Percentiles rank a stretch among this genome's conserved stretches.
Conservation (phyloP, 2,797 vertebrate genomes). For the Crenichthys baileyi region DNA sequence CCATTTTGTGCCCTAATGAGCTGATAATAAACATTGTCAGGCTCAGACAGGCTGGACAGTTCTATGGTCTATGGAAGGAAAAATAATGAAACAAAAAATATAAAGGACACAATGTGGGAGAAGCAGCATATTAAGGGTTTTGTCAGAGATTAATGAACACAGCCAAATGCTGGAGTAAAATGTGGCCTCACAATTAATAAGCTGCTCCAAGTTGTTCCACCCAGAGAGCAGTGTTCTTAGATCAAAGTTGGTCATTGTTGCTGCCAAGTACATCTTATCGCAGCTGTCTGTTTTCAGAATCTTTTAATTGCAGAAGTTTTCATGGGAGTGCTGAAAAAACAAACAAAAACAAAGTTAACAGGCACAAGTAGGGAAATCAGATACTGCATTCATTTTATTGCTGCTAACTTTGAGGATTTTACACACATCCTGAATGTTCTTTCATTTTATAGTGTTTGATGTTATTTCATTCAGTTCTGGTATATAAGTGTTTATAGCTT, state of each 20-base stretch:
- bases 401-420: constrained; percentile 52
- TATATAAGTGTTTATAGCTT: not conserved
- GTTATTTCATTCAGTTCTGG: not conserved
- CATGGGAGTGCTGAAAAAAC: constrained; percentile 71
- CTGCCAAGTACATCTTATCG: constrained; percentile 80
- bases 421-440: constrained; percentile 10
- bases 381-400: constrained; percentile 42
- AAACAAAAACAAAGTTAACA: constrained; percentile 60
- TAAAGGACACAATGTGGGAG: constrained; percentile 18
- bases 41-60: constrained; percentile 16
- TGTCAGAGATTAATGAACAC: constrained; percentile 59
- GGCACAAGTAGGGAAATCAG: constrained; percentile 51
- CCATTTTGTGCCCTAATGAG: constrained; percentile 73
- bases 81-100: not conserved
- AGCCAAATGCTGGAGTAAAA: constrained; percentile 42
- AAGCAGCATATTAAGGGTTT: constrained; percentile 9
- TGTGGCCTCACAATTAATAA: constrained; percentile 70
- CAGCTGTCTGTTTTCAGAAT: constrained; percentile 68
- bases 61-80: constrained; percentile 7
- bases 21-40: constrained; percentile 53
- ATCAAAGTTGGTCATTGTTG: constrained; percentile 80
- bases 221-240: constrained; percentile 51
- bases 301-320: constrained; percentile 77
- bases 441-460: not conserved
- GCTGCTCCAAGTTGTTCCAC: constrained; percentile 71